Conservation (phyloP, 1,140 invertebrate species). For the Drosophila littoralis region DNA sequence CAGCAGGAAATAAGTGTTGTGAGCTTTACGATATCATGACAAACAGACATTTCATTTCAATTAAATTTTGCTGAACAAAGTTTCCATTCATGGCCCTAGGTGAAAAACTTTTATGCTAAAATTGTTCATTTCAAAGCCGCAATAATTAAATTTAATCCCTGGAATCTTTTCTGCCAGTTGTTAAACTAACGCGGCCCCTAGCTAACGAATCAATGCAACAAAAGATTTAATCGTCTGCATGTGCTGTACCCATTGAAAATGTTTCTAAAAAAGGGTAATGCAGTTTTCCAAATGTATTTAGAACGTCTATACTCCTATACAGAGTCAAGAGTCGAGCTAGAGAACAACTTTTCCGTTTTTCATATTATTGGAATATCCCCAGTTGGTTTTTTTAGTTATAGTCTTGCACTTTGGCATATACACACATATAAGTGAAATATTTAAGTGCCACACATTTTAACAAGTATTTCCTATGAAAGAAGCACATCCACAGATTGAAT, state of each 20-base stretch:
- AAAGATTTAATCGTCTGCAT: conserved; percentile 77
- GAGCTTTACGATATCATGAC: conserved; percentile 67
- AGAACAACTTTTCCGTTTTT: too few species aligned
- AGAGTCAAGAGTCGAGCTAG: too few species aligned
- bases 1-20: conserved; percentile 16
- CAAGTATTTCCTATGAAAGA: too few species aligned
- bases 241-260: conserved; percentile 65
- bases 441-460: too few species aligned
- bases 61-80: conserved; percentile 58
- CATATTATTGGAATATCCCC: too few species aligned
- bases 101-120: conserved; percentile 42
- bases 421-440: too few species aligned
- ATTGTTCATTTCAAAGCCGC: conserved; percentile 39
- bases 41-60: conserved; percentile 79
- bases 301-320: too few species aligned
- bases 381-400: too few species aligned
- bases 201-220: conserved; percentile 45
- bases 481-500: too few species aligned
- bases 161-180: conserved; percentile 3
- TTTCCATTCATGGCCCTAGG: conserved; percentile 13
- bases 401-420: too few species aligned
- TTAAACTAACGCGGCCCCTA: neutral
- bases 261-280: too few species aligned
- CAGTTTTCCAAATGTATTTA: too few species aligned
- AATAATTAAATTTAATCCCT: conserved; percentile 63